Base-by-base conservation (phyloP, 2,888 invertebrate species). In the Eumerus sabulonum region DNA sequence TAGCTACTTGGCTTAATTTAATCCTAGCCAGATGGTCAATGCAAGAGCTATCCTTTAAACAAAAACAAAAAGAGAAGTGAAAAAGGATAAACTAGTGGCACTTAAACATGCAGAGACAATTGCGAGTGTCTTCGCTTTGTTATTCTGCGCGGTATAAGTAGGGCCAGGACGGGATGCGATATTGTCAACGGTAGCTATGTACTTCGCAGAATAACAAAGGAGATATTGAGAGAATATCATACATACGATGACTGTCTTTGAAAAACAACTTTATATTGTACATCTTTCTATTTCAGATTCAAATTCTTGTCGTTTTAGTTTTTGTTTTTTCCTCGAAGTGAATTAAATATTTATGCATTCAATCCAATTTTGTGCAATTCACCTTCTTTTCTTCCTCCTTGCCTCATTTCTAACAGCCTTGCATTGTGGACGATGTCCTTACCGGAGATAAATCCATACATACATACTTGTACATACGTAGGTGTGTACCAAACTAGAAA, bases 291-390 rank as follows among this genome's bases (percentile, higher is more conserved):
- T 76, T 70, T 76, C 64, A 53, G 51, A 76, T 76, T 71, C 74
- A 74, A 79, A 74, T 70, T 60, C 45, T 56, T 57, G 17, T n/a
- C 47, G 54, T 44, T 16, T 27, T 35, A 48, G 27, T 2, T 27
- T 27, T 27, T 27, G 27, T 36, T 35, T 54, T 42, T 40, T 40
- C 84, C 82, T 83, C 83, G 82, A 85, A 83, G 84, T 77, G 83
- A 85, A 87, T 87, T 86, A 87, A 86, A 87, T 87, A 87, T 87
- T 87, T 87, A 87, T 87, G 86, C 85, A 87, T 87, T 87, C 87
- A 87, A 87, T 87, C 85, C 84, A 85, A 85, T 85, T 86, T 85
- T 85, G 27, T 27, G 47, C 51, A 73, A 53, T 72, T 35, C 57
- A 66, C 77, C 60, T 62, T 27, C 27, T 7, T 27, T 27, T 72